A percentile compares a stretch with the other conserved stretches of the same genome.
Conservation (phyloP, 2,797 vertebrate genomes). For the Microcaecilia unicolor region DNA sequence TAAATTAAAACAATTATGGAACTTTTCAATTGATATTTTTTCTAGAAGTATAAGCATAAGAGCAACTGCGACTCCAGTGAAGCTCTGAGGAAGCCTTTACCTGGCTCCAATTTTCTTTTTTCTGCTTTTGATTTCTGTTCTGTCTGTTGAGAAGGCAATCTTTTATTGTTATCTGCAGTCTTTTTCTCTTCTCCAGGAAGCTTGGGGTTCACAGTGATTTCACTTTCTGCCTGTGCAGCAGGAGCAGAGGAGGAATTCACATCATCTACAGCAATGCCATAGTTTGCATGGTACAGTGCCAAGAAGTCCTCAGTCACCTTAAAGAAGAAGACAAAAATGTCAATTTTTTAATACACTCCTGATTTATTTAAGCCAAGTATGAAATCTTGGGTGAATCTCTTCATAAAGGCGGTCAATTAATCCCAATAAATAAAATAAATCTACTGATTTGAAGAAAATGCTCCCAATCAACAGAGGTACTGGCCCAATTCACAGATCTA, state of each 20-base stretch:
- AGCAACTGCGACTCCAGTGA: too few species aligned
- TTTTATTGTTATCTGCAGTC: constrained; percentile 20
- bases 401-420: too few species aligned
- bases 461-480: too few species aligned
- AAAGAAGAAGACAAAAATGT: constrained; percentile 2
- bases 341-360: too few species aligned
- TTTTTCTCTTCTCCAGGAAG: constrained; percentile 27
- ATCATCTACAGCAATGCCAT: constrained; percentile 72
- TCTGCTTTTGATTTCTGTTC: constrained; percentile 66
- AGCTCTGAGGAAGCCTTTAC: constrained; percentile 47
- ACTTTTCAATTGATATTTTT: too few species aligned
- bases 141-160: constrained; percentile 21
- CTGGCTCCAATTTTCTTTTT: constrained; percentile 84
- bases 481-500: too few species aligned
- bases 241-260: constrained; percentile 45
- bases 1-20: too few species aligned
- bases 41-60: too few species aligned
- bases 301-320: constrained; percentile 94
- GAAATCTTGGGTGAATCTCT: too few species aligned
- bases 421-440: too few species aligned
- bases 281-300: constrained; percentile 88
- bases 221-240: constrained; percentile 19
- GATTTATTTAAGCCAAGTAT: too few species aligned
- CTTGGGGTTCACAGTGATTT: constrained; percentile 12
- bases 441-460: too few species aligned